phyloP scores from a whole-genome alignment of 2,113 vertebrate genomes.

The Archilochus colubris region DNA sequence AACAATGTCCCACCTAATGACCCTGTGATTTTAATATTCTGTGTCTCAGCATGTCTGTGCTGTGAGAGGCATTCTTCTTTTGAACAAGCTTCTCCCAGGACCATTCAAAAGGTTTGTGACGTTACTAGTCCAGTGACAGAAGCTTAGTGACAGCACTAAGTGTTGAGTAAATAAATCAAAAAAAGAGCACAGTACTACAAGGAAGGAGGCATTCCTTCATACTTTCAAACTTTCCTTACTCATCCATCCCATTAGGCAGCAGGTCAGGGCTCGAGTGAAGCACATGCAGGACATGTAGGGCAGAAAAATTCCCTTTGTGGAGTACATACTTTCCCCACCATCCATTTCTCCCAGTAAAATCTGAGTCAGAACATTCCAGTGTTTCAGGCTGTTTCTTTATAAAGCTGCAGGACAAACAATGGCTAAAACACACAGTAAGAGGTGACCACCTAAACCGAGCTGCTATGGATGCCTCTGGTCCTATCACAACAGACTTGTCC shows the following conservation, averaged over 20 bases:
- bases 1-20: conserved; percentile 41
- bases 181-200: neutral
- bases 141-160: neutral
- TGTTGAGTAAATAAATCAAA: conserved; percentile 9
- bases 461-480: neutral
- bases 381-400: neutral
- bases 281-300: neutral
- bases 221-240: neutral
- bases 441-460: neutral
- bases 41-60: neutral
- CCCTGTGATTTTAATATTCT: neutral
- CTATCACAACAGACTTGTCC: neutral
- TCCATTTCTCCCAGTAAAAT: neutral
- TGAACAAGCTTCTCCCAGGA: neutral
- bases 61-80: neutral
- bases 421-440: neutral
- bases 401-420: neutral
- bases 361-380: neutral
- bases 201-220: conserved; percentile 1
- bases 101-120: neutral
- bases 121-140: neutral
- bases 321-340: neutral
- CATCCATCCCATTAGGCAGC: neutral
- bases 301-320: neutral
- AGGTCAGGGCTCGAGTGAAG: neutral